Evolutionary conservation across 1,140 invertebrate species (phyloP), one percentile per base, ranked within the genome.

Genomic region (Dendrolimus punctatus): DNA sequence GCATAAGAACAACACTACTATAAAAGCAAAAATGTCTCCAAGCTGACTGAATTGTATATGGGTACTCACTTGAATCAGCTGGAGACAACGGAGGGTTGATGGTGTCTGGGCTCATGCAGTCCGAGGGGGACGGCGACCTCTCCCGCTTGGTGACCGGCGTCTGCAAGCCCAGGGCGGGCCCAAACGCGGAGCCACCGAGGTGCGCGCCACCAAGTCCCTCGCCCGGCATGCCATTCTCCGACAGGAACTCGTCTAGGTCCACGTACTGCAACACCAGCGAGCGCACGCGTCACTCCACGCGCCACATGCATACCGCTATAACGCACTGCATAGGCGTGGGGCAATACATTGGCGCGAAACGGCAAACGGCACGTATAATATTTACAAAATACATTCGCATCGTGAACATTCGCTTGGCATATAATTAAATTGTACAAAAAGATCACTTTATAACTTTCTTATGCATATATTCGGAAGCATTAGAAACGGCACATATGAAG

Each of bases 171-270:
- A 91, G 79, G 41, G 89, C 87, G 48, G 90, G 80, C 50, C 89
- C 85, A 71, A 90, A 86, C 49, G 88, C 87, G 39, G 88, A 83
- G 48, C 85, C 82, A 46, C 90, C 90, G 62, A 91, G 80, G 71
- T 91, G 88, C 47, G 87, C 87, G 64, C 90, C 89, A 49, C 90
- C 90, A 57, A 92, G 89, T 8, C 91, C 93, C 76, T 95, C 94
- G 71, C 93, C 92, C 54, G 94, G 93, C 85, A 95, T 95, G 61
- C 95, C 95, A 87, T 97, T 98, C 87, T 98, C 96, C 62, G 94
- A 95, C 64, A 98, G 91, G 88, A 98, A 98, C 88, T 98, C 96
- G 88, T 98, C 96, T 88, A 98, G 89, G 88, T 98, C 96, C 89
- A 98, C 95, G 87, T 97, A 98, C 93, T 96, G 91, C 71, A 94